Base-by-base conservation (phyloP, 2,113 vertebrate genomes). In the Cettia cetti region DNA sequence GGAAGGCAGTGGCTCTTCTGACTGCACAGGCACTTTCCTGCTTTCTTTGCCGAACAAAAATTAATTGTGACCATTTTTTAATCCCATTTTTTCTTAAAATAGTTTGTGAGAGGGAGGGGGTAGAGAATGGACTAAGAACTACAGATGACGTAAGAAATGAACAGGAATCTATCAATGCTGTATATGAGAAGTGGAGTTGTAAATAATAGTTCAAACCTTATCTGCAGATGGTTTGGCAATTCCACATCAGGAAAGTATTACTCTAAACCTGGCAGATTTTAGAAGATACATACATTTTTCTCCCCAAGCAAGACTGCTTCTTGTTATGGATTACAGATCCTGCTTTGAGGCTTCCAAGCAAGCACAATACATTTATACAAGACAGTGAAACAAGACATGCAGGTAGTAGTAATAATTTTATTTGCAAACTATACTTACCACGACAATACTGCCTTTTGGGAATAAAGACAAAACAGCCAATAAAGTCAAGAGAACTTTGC, bases 21-120 rank as follows among this genome's bases (percentile, higher is more conserved):
- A 30, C 37, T 11, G 7, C 1, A 1, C 26, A 28, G 44, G 23
- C 23, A 75, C 44, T 76, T 64, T 39, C 39, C 47, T 40, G 33
- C 59, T 47, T 88, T 42, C 42, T 39, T 30, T 60, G 60, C 56
- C 60, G 35, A 65, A 40, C 44, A 68, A 31, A 81, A 21, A 60
- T 11, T 13, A 63, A 20, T 20, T 31, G 20, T 35, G 33, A 78
- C 26, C 18, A 22, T 60, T 70, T 39, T 64, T 45, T 8, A 27
- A 60, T 18, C 11, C 10, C 10, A 20, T 50, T 75, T 69, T 66
- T 72, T 44, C 74, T 59, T 52, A 44, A 70, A 82, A 33, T 28
- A 1, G 0, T 54, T 96, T 1, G 0, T 9, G 31, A 50, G 0
- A 4, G 6, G 5, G 23, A 44, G 13, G 12, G 40, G 3, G 1